A percentile compares a stretch with the other conserved stretches of the same genome.
Evolutionary conservation across 2,888 invertebrate genomes (phyloP).

Genomic region (Brenthis daphne): DNA sequence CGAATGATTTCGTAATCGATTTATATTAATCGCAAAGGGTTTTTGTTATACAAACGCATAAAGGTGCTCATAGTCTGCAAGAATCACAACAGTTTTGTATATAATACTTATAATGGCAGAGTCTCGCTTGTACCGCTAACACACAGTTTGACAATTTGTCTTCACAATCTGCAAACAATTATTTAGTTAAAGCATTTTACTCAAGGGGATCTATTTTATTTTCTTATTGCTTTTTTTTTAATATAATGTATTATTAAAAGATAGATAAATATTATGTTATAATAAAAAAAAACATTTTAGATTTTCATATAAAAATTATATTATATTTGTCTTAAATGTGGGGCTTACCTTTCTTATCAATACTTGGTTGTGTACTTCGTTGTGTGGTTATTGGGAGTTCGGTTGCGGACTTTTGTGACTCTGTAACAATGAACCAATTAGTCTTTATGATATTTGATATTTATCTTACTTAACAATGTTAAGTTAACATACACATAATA

Average conservation of each 20-base stretch:
- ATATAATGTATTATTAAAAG: too few species aligned
- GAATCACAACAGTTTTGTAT: conserved; percentile 90
- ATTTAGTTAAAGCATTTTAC: background rate
- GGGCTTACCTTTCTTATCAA: conserved; percentile 50
- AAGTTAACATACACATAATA: background rate
- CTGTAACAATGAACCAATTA: conserved; percentile 48
- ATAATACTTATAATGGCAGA: conserved; percentile 94
- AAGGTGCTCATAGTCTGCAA: conserved; percentile 60
- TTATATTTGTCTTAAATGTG: too few species aligned
- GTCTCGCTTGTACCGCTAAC: conserved; percentile 91
- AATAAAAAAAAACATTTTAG: too few species aligned
- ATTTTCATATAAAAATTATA: too few species aligned
- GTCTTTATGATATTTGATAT: background rate
- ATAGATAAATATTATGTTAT: too few species aligned
- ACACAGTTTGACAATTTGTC: conserved; percentile 90
- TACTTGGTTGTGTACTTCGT: conserved; percentile 43
- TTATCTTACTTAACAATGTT: background rate
- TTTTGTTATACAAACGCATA: background rate
- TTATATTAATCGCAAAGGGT: background rate
- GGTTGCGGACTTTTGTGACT: conserved; percentile 54
- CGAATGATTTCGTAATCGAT: background rate
- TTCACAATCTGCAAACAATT: conserved; percentile 76
- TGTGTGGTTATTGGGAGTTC: conserved; percentile 45
- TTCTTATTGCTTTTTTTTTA: too few species aligned
- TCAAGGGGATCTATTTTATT: too few species aligned